Evolutionary conservation across 2,888 invertebrate genomes (phyloP), one percentile per base, ranked within the genome.

Genomic region (Notodromas monacha): DNA sequence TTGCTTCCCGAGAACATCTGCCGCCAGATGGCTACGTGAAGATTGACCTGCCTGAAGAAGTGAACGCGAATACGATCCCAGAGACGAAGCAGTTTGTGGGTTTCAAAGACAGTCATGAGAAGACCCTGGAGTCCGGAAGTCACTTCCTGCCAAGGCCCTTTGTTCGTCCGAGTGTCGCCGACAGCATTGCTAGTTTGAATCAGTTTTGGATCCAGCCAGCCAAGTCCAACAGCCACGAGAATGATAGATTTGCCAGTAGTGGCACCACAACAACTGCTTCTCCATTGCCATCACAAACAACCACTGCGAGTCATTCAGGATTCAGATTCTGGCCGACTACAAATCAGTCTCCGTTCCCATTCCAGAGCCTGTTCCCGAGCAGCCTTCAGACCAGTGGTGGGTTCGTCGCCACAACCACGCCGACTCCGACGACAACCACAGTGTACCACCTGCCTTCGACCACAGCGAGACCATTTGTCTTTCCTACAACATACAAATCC

Each of bases 371-470:
- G n/a, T n/a, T n/a, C n/a, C n/a, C n/a, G n/a, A n/a, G n/a, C n/a
- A n/a, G n/a, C n/a, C n/a, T n/a, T n/a, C n/a, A n/a, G n/a, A n/a
- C n/a, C n/a, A n/a, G n/a, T n/a, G n/a, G n/a, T n/a, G n/a, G n/a
- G n/a, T n/a, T n/a, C n/a, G n/a, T n/a, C n/a, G n/a, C n/a, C n/a
- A n/a, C n/a, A n/a, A n/a, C n/a, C n/a, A n/a, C n/a, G n/a, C n/a
- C n/a, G n/a, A n/a, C n/a, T n/a, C n/a, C n/a, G n/a, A n/a, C n/a
- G n/a, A n/a, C n/a, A n/a, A n/a, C n/a, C n/a, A n/a, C n/a, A n/a
- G n/a, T n/a, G n/a, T n/a, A n/a, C n/a, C n/a, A n/a, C 21, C 21
- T 21, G 21, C n/a, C n/a, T 21, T 21, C 21, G 21, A 21, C 21
- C 21, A 6, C 21, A 21, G 21, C 21, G 8, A 21, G 21, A 21